Percentiles rank a stretch among this genome's conserved stretches.
These are phyloP conservation scores for Tetragonula clypearis DNA, from an alignment of 1,140 invertebrate species.

Conservation along the genomic window DNA sequence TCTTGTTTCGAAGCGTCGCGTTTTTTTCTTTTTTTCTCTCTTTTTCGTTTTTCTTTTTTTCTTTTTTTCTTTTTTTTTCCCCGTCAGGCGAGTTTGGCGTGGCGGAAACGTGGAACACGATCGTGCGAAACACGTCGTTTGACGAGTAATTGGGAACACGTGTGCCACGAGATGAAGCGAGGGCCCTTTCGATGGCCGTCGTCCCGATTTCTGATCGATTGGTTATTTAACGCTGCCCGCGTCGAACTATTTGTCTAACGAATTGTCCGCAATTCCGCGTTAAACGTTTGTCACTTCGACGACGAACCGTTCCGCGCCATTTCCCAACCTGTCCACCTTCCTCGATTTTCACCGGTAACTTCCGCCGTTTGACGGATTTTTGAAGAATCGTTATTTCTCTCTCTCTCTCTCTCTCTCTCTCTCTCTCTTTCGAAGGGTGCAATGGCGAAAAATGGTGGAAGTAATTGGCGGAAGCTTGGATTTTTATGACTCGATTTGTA, in stretches of 20 bases:
- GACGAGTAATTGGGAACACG: constrained; percentile 37
- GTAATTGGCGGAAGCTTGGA: background rate
- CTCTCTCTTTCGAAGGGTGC: too few relatives aligned
- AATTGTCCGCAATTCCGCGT: constrained; percentile 38
- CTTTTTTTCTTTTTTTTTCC: constrained; percentile 11
- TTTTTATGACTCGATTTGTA: background rate
- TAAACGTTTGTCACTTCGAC: constrained; percentile 29
- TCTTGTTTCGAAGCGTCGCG: too few relatives aligned
- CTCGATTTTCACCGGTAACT: too few relatives aligned
- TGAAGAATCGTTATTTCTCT: background rate
- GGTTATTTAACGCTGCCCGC: constrained; percentile 42
- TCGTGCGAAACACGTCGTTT: constrained; percentile 25
- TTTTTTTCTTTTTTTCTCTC: too few relatives aligned
- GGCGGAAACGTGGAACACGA: background rate
- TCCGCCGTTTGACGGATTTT: background rate
- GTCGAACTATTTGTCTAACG: constrained; percentile 36
- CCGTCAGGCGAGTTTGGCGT: background rate
- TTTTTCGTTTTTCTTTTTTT: too few relatives aligned
- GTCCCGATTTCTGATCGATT: constrained; percentile 30
- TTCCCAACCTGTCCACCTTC: background rate
- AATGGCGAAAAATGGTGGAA: too few relatives aligned
- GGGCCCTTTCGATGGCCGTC: background rate
- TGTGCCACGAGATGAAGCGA: background rate
- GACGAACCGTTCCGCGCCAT: background rate
- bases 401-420: too few relatives aligned